phyloP scores from a whole-genome alignment of 2,888 invertebrate species.

The Apamea anceps region DNA sequence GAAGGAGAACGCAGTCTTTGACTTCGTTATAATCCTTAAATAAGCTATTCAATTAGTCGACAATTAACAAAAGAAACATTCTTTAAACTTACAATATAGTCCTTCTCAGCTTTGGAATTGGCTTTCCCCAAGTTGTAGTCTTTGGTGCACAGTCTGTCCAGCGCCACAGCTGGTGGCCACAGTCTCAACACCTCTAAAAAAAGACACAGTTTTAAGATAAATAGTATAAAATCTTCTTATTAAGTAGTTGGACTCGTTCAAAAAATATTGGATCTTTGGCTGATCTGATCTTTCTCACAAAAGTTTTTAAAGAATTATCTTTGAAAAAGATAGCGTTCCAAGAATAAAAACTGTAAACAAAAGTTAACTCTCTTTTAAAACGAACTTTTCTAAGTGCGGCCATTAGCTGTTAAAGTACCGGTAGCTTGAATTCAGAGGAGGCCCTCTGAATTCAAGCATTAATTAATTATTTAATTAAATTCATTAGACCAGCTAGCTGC shows the following conservation, averaged over 20 bases:
- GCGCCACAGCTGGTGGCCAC: conserved; percentile 83
- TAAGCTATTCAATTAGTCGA: neutral
- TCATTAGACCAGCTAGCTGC: no score
- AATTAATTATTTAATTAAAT: no score
- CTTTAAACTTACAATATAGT: conserved; percentile 75
- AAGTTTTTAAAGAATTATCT: neutral
- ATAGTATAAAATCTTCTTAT: neutral
- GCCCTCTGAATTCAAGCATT: no score
- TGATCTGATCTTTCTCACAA: no score
- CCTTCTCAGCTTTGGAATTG: conserved; percentile 69
- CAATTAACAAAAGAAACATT: neutral
- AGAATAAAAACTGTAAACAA: neutral
- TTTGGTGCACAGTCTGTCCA: conserved; percentile 87
- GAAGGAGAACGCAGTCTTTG: neutral
- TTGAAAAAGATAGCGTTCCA: neutral
- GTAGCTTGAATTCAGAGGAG: neutral
- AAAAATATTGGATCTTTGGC: neutral
- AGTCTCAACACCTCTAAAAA: conserved; percentile 81
- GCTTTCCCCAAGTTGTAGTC: conserved; percentile 86
- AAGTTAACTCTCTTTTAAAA: neutral
- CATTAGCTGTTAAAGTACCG: neutral
- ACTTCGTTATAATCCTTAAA: no score
- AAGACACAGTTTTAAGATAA: neutral
- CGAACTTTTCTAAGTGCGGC: neutral
- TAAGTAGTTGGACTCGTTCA: neutral